These are phyloP conservation scores for Brachirus orientalis DNA, from an alignment of 2,113 vertebrate genomes.

Conservation along the genomic window DNA sequence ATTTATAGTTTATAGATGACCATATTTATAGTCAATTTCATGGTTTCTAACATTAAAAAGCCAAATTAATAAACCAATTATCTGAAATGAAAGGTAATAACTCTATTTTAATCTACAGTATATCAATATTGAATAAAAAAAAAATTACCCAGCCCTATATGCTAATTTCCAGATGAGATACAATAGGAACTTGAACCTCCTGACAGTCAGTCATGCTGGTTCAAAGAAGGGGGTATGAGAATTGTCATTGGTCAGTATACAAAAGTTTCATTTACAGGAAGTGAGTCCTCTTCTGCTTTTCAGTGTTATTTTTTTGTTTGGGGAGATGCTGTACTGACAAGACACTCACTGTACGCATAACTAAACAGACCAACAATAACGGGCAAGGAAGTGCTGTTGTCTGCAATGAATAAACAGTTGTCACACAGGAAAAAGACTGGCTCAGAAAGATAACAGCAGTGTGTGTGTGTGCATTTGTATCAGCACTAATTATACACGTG, in stretches of 20 bases:
- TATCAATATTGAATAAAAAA: no score
- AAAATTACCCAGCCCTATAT: no score
- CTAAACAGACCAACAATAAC: conserved; percentile 21
- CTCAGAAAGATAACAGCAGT: conserved; percentile 60
- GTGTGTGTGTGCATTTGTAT: conserved; percentile 3
- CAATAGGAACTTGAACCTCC: no score
- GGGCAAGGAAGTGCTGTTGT: conserved; percentile 64
- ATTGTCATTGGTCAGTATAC: neutral
- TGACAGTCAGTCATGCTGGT: no score
- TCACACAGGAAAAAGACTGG: conserved; percentile 64
- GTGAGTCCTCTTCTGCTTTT: neutral
- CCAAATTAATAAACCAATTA: no score
- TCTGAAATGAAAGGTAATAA: no score
- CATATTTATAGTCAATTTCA: no score
- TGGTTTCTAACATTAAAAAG: no score
- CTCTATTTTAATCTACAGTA: no score
- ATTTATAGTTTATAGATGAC: no score
- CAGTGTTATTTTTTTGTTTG: conserved; percentile 1
- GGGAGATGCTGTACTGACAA: conserved; percentile 12
- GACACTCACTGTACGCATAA: conserved; percentile 7
- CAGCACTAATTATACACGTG: neutral
- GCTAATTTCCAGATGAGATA: no score
- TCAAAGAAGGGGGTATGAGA: no score
- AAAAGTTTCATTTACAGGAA: conserved; percentile 17
- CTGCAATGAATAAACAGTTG: conserved; percentile 58